Evolutionary conservation across 2,888 invertebrate genomes (phyloP).

Genomic region (Coenonympha arcania): DNA sequence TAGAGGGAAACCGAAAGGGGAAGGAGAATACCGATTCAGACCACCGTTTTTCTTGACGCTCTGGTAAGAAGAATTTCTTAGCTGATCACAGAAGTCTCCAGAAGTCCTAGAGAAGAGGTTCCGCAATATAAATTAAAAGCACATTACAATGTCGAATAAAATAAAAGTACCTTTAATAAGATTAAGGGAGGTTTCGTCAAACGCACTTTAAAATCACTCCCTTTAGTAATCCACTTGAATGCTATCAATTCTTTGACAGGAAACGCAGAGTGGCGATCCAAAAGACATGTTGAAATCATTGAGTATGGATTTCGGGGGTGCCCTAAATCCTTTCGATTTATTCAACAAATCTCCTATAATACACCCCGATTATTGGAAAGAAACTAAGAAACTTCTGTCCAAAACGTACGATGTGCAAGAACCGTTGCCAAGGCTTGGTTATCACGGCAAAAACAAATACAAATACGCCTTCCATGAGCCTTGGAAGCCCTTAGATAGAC

Average conservation of each 20-base stretch:
- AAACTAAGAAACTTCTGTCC: slow-evolving; percentile 34
- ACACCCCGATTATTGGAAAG: slow-evolving; percentile 58
- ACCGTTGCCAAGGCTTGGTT: slow-evolving; percentile 48
- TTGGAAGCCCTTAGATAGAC: slow-evolving; percentile 59
- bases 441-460: slow-evolving; percentile 57
- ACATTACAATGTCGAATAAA: neutral
- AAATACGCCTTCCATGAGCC: slow-evolving; percentile 67
- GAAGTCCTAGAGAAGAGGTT: slow-evolving; percentile 8
- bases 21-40: slow-evolving; percentile 27
- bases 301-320: slow-evolving; percentile 19
- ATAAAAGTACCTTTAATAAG: too few relatives aligned
- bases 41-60: slow-evolving; percentile 8
- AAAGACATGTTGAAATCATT: slow-evolving; percentile 36
- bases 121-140: neutral
- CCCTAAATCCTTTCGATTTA: slow-evolving; percentile 37
- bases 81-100: neutral
- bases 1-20: slow-evolving; percentile 40
- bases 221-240: slow-evolving; percentile 27
- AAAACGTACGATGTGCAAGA: slow-evolving; percentile 32
- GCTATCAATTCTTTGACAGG: slow-evolving; percentile 57
- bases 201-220: slow-evolving; percentile 47
- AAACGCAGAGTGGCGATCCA: slow-evolving; percentile 39
- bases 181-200: slow-evolving; percentile 49
- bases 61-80: slow-evolving; percentile 24
- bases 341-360: slow-evolving; percentile 50